Evolutionary conservation across 1,140 invertebrate genomes (phyloP), one percentile per base, ranked within the genome.

Genomic region (Halictus rubicundus): DNA sequence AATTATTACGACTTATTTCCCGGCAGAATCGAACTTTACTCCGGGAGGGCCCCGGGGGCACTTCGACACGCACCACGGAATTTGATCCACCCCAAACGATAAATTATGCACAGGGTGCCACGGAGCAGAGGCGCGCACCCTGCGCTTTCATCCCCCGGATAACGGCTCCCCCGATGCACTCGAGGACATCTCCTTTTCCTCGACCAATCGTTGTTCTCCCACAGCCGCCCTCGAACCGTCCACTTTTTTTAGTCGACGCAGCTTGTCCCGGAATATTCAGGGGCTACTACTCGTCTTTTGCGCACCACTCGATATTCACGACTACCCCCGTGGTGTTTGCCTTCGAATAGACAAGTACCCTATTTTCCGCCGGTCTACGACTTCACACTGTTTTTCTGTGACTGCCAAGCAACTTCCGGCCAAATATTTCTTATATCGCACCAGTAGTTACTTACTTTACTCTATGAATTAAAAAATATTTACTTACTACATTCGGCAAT

Each of bases 71-170:
- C 85, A 76, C 65, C 76, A 54, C 46, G 69, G 71, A 86, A 74
- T 68, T 68, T 64, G 65, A 86, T 81, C 72, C 80, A 77, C 63
- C 75, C 77, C 42, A 37, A 16, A 54, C 66, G 80, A 88, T 87
- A 88, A 88, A 88, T 86, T 86, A 87, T 87, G 84, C 84, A 80
- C 84, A 49, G 70, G 72, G 81, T 81, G 74, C 76, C 73, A 78
- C 60, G 54, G 66, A 83, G 83, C 78, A 81, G 78, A 79, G 64
- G 39, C n/a, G 52, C 32, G 46, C 69, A 27, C 73, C 42, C 80
- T 70, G 60, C 83, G 72, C 81, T 76, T 81, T 81, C 83, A 79
- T 83, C 80, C 84, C 25, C 83, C 81, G 65, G 74, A 81, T 84
- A 87, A 88, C 84, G 81, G 73, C 52, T 84, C 78, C 81, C 87